Evolutionary conservation across 2,888 invertebrate genomes (phyloP).

Genomic region (Agriotes lineatus): DNA sequence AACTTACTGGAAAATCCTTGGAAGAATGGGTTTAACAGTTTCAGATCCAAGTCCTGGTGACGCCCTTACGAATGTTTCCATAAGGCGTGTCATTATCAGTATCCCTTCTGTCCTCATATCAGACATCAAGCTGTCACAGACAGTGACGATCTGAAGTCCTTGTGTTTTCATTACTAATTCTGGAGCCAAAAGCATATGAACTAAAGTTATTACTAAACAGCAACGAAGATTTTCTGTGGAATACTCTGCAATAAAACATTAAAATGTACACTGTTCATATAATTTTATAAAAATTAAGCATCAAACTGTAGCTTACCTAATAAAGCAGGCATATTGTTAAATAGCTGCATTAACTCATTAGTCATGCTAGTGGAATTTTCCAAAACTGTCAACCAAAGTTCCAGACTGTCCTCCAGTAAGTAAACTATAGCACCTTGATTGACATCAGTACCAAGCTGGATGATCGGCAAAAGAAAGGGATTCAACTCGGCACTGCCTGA

Average conservation of each 20-base stretch:
- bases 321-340: conserved; percentile 80
- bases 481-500: conserved; percentile 69
- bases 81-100: conserved; percentile 78
- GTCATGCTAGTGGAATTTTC: conserved; percentile 79
- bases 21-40: conserved; percentile 75
- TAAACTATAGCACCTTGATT: conserved; percentile 82
- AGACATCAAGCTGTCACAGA: conserved; percentile 78
- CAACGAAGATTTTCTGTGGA: conserved; percentile 85
- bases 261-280: too few relatives aligned
- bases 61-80: conserved; percentile 82
- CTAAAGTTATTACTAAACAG: conserved; percentile 85
- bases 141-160: conserved; percentile 77
- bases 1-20: conserved; percentile 72
- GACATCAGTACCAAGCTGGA: conserved; percentile 40
- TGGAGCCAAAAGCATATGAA: conserved; percentile 84
- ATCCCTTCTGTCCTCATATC: conserved; percentile 84
- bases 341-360: conserved; percentile 78
- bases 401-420: conserved; percentile 91
- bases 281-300: background rate
- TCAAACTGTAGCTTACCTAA: conserved; percentile 77
- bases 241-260: conserved; percentile 72
- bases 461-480: conserved; percentile 71
- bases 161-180: conserved; percentile 81
- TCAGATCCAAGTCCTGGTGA: conserved; percentile 80
- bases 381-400: conserved; percentile 88